These are phyloP conservation scores for Fukomys damarensis DNA, from an alignment of 2,113 vertebrate genomes.

Conservation along the genomic window DNA sequence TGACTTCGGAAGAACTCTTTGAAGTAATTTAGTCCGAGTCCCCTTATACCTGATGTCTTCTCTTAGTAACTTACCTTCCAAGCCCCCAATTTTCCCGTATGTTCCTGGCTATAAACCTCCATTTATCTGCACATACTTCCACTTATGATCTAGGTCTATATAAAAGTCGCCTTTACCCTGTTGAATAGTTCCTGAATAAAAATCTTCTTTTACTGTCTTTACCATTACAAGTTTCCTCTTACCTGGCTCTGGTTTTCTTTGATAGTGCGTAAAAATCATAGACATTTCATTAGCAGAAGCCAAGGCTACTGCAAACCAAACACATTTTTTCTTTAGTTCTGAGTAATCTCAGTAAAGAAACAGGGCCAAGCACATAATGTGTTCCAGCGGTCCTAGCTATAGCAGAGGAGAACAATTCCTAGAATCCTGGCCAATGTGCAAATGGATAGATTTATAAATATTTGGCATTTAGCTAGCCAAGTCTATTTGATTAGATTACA, in stretches of 20 bases:
- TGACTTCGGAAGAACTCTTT: not conserved
- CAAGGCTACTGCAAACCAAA: not conserved
- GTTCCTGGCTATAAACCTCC: not conserved
- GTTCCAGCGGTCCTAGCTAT: not conserved
- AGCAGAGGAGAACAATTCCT: not conserved
- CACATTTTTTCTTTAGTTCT: not conserved
- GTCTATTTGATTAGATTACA: not conserved
- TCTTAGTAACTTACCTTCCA: too few relatives aligned
- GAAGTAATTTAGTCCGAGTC: not conserved
- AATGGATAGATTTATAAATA: not conserved
- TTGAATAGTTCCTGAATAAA: not conserved
- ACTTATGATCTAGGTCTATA: not conserved
- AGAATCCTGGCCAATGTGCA: not conserved
- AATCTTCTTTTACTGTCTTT: not conserved
- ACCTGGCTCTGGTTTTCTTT: not conserved
- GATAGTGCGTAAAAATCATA: not conserved
- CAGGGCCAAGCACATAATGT: not conserved
- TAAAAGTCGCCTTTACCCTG: not conserved
- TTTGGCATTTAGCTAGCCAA: not conserved
- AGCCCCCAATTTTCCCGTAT: accelerated
- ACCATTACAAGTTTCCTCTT: not conserved
- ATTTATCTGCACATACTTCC: not conserved
- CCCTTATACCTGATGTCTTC: not conserved
- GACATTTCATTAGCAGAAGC: not conserved
- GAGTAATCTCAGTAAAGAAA: not conserved